These are phyloP conservation scores for Nipponacmea schrenckii DNA, from an alignment of 2,888 invertebrate genomes.

Conservation along the genomic window DNA sequence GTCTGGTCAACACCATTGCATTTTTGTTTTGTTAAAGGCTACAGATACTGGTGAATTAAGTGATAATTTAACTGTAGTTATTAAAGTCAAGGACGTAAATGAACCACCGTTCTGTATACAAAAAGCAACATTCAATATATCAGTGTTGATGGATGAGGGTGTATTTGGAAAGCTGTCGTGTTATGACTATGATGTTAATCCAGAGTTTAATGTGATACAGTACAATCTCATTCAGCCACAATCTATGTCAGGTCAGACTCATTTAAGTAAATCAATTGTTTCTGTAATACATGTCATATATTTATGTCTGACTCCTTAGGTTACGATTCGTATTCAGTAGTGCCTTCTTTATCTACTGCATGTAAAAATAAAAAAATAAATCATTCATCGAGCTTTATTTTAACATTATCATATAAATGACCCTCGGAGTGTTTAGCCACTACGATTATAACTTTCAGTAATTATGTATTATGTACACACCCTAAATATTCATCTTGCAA, in stretches of 20 bases:
- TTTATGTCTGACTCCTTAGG: not conserved
- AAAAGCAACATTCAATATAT: not conserved
- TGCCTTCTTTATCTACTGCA: too few species aligned
- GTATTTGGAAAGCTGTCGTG: conserved; percentile 10
- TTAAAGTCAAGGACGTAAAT: conserved; percentile 19
- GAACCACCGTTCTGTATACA: conserved; percentile 15
- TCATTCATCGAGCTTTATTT: not conserved
- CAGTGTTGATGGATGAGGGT: conserved; percentile 1
- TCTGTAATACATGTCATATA: not conserved
- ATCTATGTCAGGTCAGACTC: not conserved
- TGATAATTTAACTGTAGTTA: conserved; percentile 8
- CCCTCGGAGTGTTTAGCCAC: not conserved
- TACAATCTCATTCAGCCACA: not conserved
- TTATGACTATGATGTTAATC: conserved; percentile 10
- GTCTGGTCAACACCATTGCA: too few species aligned
- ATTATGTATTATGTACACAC: not conserved
- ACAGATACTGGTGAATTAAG: conserved; percentile 5
- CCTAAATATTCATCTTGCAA: not conserved
- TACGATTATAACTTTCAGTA: not conserved
- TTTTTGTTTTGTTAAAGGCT: not conserved
- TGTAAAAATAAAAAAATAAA: not conserved
- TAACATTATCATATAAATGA: too few species aligned
- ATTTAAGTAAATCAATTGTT: not conserved
- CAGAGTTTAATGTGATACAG: conserved; percentile 6
- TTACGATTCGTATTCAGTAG: not conserved